A percentile compares a stretch with the other conserved stretches of the same genome.
These are phyloP conservation scores for Hybognathus amarus DNA, from an alignment of 2,797 vertebrate genomes.

Conservation along the genomic window DNA sequence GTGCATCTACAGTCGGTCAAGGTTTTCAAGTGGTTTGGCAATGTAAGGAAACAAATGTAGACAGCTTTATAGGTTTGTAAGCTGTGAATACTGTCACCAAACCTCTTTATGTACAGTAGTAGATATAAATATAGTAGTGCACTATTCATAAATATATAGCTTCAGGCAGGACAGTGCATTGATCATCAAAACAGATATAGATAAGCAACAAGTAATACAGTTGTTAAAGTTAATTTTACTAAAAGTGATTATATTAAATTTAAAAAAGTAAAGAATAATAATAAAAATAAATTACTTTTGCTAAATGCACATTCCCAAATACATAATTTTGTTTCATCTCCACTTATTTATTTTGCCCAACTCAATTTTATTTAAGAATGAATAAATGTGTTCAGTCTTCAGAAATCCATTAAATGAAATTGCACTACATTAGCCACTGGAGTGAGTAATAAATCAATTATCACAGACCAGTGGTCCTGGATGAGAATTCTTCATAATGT, in stretches of 20 bases:
- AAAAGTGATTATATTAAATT: neutral
- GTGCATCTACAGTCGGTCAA: constrained; percentile 26
- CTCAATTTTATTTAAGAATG: neutral
- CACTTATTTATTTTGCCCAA: neutral
- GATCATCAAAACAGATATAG: neutral
- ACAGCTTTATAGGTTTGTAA: neutral
- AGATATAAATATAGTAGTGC: too few species aligned
- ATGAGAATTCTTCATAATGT: neutral
- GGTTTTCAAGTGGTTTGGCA: constrained; percentile 8
- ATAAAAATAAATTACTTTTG: neutral
- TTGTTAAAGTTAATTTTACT: neutral
- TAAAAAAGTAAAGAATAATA: neutral
- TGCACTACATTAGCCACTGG: neutral
- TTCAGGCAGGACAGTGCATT: neutral
- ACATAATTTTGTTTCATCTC: neutral
- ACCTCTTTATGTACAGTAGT: too few species aligned
- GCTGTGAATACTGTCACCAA: neutral
- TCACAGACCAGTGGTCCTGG: neutral
- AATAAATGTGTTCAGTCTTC: neutral
- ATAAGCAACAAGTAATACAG: neutral
- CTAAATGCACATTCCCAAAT: too few species aligned
- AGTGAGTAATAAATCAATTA: constrained; percentile 14
- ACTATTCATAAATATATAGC: neutral
- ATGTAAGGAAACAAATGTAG: neutral
- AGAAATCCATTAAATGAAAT: constrained; percentile 9